Evolutionary conservation across 2,888 invertebrate species (phyloP).

Genomic region (Cantharis lateralis): DNA sequence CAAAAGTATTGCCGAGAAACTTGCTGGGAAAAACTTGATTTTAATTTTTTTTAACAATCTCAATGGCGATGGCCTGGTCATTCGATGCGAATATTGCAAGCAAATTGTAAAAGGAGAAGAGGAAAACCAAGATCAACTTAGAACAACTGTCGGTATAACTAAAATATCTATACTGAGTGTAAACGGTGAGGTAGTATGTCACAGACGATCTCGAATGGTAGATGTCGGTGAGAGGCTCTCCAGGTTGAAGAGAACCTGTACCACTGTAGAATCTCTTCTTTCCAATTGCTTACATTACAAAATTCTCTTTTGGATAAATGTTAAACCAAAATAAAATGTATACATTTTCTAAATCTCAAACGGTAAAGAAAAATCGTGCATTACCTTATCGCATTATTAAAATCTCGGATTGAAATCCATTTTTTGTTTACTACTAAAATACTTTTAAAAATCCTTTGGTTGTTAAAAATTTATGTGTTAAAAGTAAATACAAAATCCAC

Average conservation of each 20-base stretch:
- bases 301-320: not conserved
- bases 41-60: no score
- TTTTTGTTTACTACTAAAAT: not conserved
- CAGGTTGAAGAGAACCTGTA: not conserved
- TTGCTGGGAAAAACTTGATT: no score
- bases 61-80: no score
- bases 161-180: no score
- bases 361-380: not conserved
- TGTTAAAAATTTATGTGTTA: not conserved
- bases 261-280: not conserved
- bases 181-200: no score
- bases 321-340: not conserved
- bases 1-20: no score
- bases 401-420: not conserved
- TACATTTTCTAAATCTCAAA: not conserved
- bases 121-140: no score
- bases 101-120: no score
- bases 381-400: not conserved
- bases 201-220: no score
- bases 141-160: no score
- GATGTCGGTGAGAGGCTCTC: no score
- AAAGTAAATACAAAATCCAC: not conserved
- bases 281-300: not conserved
- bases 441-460: not conserved
- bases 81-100: no score